Percentiles rank a stretch among this genome's conserved stretches.
Conservation (phyloP, 2,888 invertebrate species). For the Copidosoma aretas region DNA sequence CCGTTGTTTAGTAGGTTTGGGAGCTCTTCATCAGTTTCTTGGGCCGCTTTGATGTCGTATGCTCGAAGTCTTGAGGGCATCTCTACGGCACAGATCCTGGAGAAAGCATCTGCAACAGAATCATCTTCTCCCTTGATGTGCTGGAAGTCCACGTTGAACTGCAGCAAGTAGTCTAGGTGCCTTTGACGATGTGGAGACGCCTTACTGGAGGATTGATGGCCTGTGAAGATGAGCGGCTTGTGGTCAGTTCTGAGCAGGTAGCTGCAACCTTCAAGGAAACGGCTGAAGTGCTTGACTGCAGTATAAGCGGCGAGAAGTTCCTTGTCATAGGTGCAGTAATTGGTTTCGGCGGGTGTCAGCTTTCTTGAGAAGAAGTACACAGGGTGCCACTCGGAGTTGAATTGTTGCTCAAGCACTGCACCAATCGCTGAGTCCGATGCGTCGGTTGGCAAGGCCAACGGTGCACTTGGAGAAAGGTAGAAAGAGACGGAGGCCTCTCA, state of each 20-base stretch:
- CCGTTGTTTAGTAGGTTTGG: background rate
- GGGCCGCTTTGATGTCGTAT: background rate
- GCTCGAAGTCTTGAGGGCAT: conserved; percentile 12
- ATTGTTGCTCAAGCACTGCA: background rate
- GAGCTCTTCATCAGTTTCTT: conserved; percentile 11
- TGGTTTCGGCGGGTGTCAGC: background rate
- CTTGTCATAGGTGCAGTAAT: background rate
- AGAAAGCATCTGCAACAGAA: conserved; percentile 24
- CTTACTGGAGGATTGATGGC: background rate
- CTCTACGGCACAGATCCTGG: conserved; percentile 4
- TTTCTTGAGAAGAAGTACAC: background rate
- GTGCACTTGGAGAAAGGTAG: conserved; percentile 26
- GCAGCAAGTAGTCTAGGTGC: background rate
- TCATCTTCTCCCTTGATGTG: conserved; percentile 18
- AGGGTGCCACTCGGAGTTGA: background rate
- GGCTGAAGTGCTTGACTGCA: conserved; percentile 3
- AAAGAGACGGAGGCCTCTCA: conserved; percentile 37
- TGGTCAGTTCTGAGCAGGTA: conserved; percentile 1
- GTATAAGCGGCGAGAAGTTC: background rate
- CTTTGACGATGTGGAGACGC: background rate
- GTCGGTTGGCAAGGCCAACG: conserved; percentile 31
- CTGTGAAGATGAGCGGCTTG: background rate
- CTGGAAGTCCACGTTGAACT: background rate
- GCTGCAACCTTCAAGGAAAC: conserved; percentile 12
- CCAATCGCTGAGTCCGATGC: conserved; percentile 28